phyloP scores from a whole-genome alignment of 2,888 invertebrate species.

The Allygus modestus region DNA sequence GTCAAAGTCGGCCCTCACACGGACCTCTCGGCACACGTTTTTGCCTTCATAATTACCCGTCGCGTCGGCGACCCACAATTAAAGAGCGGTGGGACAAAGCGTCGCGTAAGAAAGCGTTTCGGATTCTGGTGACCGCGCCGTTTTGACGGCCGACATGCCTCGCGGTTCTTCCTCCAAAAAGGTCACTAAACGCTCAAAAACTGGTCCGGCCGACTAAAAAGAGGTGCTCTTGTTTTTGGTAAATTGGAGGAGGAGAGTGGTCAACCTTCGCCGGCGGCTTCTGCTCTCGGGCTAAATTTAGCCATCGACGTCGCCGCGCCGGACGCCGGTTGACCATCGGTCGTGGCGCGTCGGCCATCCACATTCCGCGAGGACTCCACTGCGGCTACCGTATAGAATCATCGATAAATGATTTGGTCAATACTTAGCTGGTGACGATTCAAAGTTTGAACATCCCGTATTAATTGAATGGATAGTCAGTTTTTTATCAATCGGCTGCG shows the following conservation, averaged over 20 bases:
- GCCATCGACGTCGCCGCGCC: neutral
- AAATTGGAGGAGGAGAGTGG: slow-evolving; percentile 56
- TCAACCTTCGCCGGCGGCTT: slow-evolving; percentile 39
- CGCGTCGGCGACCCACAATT: slow-evolving; percentile 6
- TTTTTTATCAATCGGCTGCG: no score
- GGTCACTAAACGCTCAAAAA: slow-evolving; percentile 62
- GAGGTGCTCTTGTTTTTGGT: slow-evolving; percentile 60
- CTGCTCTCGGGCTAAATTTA: slow-evolving; percentile 32
- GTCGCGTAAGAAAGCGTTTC: slow-evolving; percentile 31
- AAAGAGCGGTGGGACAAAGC: slow-evolving; percentile 55
- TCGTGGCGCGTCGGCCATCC: no score
- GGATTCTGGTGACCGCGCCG: slow-evolving; percentile 45
- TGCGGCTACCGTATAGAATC: no score
- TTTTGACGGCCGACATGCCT: slow-evolving; percentile 43
- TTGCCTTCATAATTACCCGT: slow-evolving; percentile 35
- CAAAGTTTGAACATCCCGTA: no score
- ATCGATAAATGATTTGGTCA: no score
- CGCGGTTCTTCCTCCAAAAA: slow-evolving; percentile 53
- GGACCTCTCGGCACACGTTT: slow-evolving; percentile 36
- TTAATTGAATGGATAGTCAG: no score
- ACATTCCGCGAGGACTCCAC: no score
- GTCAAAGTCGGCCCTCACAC: neutral
- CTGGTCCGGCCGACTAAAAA: slow-evolving; percentile 58
- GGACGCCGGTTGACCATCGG: neutral
- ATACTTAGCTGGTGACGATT: no score